These are phyloP conservation scores for Pipra filicauda DNA, from an alignment of 2,113 vertebrate species.

Conservation along the genomic window DNA sequence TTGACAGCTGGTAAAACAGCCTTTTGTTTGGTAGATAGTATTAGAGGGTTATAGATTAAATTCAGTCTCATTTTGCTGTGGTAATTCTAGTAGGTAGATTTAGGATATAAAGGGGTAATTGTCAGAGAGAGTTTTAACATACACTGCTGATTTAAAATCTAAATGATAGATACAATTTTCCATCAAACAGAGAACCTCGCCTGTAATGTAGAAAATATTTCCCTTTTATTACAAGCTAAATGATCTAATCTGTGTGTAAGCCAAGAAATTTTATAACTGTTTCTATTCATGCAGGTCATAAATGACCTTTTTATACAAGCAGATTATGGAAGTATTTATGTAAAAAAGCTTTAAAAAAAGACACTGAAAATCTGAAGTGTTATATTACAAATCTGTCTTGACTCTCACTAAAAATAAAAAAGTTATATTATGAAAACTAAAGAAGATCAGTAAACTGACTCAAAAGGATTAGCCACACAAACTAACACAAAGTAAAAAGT, in stretches of 20 bases:
- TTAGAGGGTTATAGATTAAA: not conserved
- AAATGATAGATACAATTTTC: not conserved
- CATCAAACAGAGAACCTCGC: not conserved
- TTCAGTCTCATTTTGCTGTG: not conserved
- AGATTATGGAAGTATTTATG: conserved; percentile 4
- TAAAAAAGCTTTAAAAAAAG: not conserved
- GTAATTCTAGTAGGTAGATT: not conserved
- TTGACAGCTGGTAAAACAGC: not conserved
- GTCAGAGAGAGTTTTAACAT: not conserved
- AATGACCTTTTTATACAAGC: not conserved
- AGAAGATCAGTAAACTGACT: not conserved
- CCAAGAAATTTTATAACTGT: not conserved
- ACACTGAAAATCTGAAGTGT: not conserved
- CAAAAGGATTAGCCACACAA: not conserved
- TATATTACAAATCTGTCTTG: not conserved
- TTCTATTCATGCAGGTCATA: not conserved
- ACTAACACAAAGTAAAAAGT: not conserved
- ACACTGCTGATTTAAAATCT: not conserved
- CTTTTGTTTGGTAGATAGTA: not conserved
- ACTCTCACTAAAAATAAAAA: not conserved
- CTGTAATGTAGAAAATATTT: not conserved
- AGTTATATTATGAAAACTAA: not conserved
- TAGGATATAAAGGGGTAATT: not conserved
- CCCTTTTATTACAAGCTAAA: not conserved
- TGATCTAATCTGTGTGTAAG: not conserved